A percentile compares a stretch with the other conserved stretches of the same genome.
These are phyloP conservation scores for Petrolisthes cinctipes DNA, from an alignment of 2,888 invertebrate species.

Conservation along the genomic window DNA sequence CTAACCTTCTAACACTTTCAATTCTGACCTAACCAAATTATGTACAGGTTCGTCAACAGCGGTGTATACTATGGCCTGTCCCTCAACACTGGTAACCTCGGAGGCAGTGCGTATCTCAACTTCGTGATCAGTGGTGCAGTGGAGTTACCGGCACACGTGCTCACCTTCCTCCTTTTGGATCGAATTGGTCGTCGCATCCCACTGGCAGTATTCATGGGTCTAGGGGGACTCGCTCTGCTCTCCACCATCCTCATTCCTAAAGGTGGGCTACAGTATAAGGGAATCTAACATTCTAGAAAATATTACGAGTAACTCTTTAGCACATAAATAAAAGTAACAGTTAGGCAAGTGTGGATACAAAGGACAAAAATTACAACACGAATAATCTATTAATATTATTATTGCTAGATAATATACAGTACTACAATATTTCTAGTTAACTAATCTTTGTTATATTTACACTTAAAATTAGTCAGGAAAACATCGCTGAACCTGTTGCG, in stretches of 20 bases:
- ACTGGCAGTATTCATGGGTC: slow-evolving; percentile 79
- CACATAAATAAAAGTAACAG: too few relatives aligned
- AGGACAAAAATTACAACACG: too few relatives aligned
- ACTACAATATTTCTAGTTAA: too few relatives aligned
- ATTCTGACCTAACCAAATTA: not conserved
- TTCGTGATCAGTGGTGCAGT: slow-evolving; percentile 82
- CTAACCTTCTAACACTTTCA: not conserved
- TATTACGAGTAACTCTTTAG: too few relatives aligned
- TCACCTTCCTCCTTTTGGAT: slow-evolving; percentile 69
- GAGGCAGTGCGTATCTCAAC: slow-evolving; percentile 80
- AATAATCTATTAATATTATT: too few relatives aligned
- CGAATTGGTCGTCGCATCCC: slow-evolving; percentile 68
- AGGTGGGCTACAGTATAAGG: not conserved
- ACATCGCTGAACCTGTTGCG: too few relatives aligned
- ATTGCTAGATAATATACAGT: too few relatives aligned
- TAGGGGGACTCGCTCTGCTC: slow-evolving; percentile 76
- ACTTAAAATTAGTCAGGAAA: too few relatives aligned
- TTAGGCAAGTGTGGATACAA: too few relatives aligned
- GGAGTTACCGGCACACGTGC: slow-evolving; percentile 80
- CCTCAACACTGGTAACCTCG: slow-evolving; percentile 80
- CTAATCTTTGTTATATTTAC: too few relatives aligned
- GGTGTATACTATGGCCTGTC: slow-evolving; percentile 84
- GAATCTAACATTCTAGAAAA: too few relatives aligned
- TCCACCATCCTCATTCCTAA: slow-evolving; percentile 75
- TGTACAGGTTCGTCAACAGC: slow-evolving; percentile 77